These are phyloP conservation scores for Chroicocephalus ridibundus DNA, from an alignment of 2,113 vertebrate species.

Conservation along the genomic window DNA sequence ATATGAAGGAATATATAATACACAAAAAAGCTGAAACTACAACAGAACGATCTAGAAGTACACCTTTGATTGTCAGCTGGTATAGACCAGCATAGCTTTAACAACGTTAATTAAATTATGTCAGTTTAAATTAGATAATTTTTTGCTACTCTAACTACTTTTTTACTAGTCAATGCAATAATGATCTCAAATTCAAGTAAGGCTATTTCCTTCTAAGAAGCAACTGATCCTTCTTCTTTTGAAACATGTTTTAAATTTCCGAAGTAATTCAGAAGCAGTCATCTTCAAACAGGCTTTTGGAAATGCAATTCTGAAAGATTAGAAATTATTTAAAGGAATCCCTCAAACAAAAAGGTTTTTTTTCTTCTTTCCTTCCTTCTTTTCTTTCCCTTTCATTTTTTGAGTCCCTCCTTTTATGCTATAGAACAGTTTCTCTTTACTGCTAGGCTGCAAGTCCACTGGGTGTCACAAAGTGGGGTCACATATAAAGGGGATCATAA, in stretches of 20 bases:
- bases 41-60: background rate
- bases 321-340: background rate
- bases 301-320: background rate
- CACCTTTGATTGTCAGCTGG: background rate
- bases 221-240: background rate
- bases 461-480: background rate
- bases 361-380: background rate
- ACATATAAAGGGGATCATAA: background rate
- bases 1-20: background rate
- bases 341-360: background rate
- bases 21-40: background rate
- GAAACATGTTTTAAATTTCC: background rate
- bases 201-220: background rate
- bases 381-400: background rate
- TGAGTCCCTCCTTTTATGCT: background rate
- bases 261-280: background rate
- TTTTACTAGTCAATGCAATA: background rate
- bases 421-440: background rate
- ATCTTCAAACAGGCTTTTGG: background rate
- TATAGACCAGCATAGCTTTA: background rate
- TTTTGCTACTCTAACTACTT: background rate
- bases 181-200: background rate
- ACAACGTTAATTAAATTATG: background rate
- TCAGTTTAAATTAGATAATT: background rate
- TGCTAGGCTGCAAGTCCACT: background rate